Base-by-base conservation (phyloP, 1,140 invertebrate genomes). In the Drosophila athabasca region DNA sequence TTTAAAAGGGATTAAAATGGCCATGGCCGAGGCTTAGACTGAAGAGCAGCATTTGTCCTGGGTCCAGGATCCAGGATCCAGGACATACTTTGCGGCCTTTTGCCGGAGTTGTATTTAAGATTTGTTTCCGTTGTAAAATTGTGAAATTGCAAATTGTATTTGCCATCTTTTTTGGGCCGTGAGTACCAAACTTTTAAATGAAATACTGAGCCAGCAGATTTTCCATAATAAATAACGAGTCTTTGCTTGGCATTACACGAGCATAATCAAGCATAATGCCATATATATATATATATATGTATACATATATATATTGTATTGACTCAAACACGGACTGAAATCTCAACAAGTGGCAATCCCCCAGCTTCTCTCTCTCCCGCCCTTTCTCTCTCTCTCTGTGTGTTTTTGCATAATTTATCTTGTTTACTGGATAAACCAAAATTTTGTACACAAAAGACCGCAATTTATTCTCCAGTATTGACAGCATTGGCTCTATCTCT, bases 1-100 rank as follows among this genome's bases (percentile, higher is more conserved):
- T 87, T 87, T 87, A 88, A 87, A 87, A 79, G 79, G 83, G 83
- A 87, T 87, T 87, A 87, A 87, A 88, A 79, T 72, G 78, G 50
- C 61, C 65, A 52, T 48, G 51, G 51, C 75, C 60, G 55, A 62
- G 68, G 65, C 46, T 11, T 35, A 64, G 66, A 59, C 43, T 43
- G 43, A 19, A 19, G 60, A 48, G 35, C 50, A 43, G 19, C 61
- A 26, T 29, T 49, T 55, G 17, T 17, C 51, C 31, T 5, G 24
- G 4, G 24, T 26, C 4, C 22, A 11, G 13, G n/a, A 6, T 17
- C 26, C 57, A 24, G 64, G 24, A 8, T 31, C 66, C 66, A 49
- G 68, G 66, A 46, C 50, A 43, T 35, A 46, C 29, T 61, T 39
- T 62, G 43, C 24, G 50, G 50, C 31, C 29, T 8, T 53, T 8